Conservation (phyloP, 1,140 invertebrate genomes). For the Nautilus pompilius region DNA sequence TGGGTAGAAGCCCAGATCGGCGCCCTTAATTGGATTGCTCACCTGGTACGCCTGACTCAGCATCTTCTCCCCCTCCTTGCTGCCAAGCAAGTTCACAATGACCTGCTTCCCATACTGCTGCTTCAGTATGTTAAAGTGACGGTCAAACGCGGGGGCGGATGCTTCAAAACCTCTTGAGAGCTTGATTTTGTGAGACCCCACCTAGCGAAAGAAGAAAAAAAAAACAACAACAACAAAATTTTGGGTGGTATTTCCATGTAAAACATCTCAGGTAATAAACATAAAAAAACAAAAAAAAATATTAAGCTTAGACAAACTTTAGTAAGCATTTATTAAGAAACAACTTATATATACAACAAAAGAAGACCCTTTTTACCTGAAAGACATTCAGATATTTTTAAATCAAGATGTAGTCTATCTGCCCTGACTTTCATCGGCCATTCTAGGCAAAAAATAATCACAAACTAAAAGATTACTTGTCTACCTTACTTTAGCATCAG, state of each 20-base stretch:
- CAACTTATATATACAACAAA: too few species aligned
- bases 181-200: conserved; percentile 98
- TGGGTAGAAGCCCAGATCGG: too few species aligned
- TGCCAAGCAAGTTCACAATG: conserved; percentile 89
- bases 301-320: neutral
- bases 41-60: conserved; percentile 90
- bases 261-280: neutral
- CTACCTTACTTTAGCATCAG: too few species aligned
- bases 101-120: conserved; percentile 87
- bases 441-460: too few species aligned
- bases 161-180: conserved; percentile 92
- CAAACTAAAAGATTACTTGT: too few species aligned
- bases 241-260: too few species aligned
- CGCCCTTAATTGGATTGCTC: too few species aligned
- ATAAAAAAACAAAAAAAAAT: neutral
- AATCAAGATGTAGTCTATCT: too few species aligned
- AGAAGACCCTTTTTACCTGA: too few species aligned
- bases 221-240: neutral
- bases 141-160: conserved; percentile 85
- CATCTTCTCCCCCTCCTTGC: conserved; percentile 95
- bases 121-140: conserved; percentile 83
- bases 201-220: conserved; percentile 56
- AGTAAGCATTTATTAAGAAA: too few species aligned
- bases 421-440: too few species aligned
- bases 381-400: too few species aligned